phyloP scores from a whole-genome alignment of 2,888 invertebrate genomes.

The Heliconius hortense region DNA sequence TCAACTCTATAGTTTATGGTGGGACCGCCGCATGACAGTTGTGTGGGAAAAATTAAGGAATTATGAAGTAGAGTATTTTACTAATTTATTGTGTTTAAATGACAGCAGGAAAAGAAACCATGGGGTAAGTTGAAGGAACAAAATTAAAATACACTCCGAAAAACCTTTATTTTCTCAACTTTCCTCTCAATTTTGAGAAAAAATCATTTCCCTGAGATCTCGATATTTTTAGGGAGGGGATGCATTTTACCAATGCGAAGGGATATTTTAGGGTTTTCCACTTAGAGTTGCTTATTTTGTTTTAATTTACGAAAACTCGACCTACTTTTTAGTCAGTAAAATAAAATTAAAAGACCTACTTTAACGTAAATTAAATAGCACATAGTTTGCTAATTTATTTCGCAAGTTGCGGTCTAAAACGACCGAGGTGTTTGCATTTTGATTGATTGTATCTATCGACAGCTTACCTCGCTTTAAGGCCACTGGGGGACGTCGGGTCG shows the following conservation, averaged over 20 bases:
- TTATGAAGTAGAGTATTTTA: slow-evolving; percentile 58
- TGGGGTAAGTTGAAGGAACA: slow-evolving; percentile 84
- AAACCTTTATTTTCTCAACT: neutral
- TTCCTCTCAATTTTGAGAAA: slow-evolving; percentile 45
- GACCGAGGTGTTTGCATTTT: slow-evolving; percentile 57
- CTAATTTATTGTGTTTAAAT: slow-evolving; percentile 82
- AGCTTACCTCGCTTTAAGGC: slow-evolving; percentile 67
- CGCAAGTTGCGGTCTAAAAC: slow-evolving; percentile 38
- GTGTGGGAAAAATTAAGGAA: slow-evolving; percentile 49
- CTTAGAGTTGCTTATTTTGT: slow-evolving; percentile 28
- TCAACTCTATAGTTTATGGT: slow-evolving; percentile 47
- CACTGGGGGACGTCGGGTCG: slow-evolving; percentile 55
- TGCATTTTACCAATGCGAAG: slow-evolving; percentile 77
- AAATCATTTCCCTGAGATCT: slow-evolving; percentile 59
- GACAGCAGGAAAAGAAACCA: slow-evolving; percentile 91
- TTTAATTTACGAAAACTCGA: neutral
- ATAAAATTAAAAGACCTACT: neutral
- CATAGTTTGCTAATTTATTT: slow-evolving; percentile 35
- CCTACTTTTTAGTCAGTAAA: slow-evolving; percentile 21
- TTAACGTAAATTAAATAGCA: slow-evolving; percentile 1
- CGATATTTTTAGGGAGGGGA: slow-evolving; percentile 80
- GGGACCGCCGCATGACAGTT: slow-evolving; percentile 50
- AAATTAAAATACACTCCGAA: neutral
- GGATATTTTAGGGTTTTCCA: slow-evolving; percentile 68
- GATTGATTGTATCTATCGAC: slow-evolving; percentile 74